These are phyloP conservation scores for Drosophila antonietae DNA, from an alignment of 2,888 invertebrate genomes.

Conservation along the genomic window DNA sequence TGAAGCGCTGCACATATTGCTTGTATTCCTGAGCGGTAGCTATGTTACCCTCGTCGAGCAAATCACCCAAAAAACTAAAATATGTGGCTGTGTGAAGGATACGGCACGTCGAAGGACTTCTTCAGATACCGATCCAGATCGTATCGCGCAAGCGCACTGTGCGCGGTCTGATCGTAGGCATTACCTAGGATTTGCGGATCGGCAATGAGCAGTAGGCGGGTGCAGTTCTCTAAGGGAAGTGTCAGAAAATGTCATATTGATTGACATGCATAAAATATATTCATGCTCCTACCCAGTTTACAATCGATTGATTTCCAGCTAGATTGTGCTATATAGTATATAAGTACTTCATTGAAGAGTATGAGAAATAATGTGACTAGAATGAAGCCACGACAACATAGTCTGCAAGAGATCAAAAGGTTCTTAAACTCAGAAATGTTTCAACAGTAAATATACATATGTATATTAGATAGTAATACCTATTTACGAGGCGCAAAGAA, in stretches of 20 bases:
- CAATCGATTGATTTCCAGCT: constrained; percentile 83
- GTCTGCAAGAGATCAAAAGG: constrained; percentile 57
- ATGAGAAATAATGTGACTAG: constrained; percentile 76
- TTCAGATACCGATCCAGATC: constrained; percentile 94
- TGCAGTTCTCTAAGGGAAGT: constrained; percentile 85
- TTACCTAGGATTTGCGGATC: constrained; percentile 97
- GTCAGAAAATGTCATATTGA: not conserved
- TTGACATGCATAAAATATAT: too few species aligned
- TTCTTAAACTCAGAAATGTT: not conserved
- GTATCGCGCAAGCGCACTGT: constrained; percentile 91
- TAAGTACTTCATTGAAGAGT: constrained; percentile 82
- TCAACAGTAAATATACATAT: not conserved
- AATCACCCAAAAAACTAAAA: constrained; percentile 95
- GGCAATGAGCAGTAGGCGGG: constrained; percentile 90
- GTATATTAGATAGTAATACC: constrained; percentile 36
- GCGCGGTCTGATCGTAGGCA: constrained; percentile 88
- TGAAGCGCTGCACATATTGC: constrained; percentile 90
- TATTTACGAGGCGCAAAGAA: constrained; percentile 68
- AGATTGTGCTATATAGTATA: constrained; percentile 81
- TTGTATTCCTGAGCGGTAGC: constrained; percentile 90
- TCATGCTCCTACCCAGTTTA: constrained; percentile 73
- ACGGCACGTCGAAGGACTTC: constrained; percentile 91
- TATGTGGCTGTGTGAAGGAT: constrained; percentile 90
- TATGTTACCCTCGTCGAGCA: constrained; percentile 97
- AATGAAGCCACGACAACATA: constrained; percentile 76